These are phyloP conservation scores for Troides aeacus DNA, from an alignment of 2,888 invertebrate genomes.

Conservation along the genomic window DNA sequence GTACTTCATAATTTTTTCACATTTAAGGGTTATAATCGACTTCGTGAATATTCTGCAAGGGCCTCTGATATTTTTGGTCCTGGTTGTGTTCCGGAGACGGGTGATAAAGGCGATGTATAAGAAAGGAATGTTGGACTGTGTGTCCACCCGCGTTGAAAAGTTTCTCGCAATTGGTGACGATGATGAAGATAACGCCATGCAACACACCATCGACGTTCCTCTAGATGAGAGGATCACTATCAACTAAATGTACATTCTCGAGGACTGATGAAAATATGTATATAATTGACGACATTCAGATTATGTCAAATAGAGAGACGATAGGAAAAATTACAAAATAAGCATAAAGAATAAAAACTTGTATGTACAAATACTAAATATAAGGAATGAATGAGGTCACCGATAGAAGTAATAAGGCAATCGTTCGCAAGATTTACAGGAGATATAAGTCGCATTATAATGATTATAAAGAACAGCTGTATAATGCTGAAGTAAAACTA, in stretches of 20 bases:
- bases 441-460: too few species aligned
- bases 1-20: background rate
- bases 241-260: background rate
- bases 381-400: too few species aligned
- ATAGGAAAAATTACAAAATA: background rate
- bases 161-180: constrained; percentile 64
- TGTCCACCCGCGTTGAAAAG: constrained; percentile 51
- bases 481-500: too few species aligned
- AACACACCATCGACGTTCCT: constrained; percentile 58
- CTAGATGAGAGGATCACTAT: constrained; percentile 44
- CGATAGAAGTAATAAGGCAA: too few species aligned
- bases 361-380: background rate
- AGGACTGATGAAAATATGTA: background rate
- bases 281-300: background rate
- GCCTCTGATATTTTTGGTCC: constrained; percentile 79
- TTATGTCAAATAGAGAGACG: background rate
- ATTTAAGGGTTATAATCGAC: constrained; percentile 78
- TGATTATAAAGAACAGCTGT: background rate
- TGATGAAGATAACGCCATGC: constrained; percentile 68
- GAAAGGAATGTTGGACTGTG: constrained; percentile 56
- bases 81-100: constrained; percentile 79
- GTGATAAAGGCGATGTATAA: constrained; percentile 65
- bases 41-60: constrained; percentile 82
- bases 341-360: background rate
- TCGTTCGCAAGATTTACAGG: too few species aligned